Base-by-base conservation (phyloP, 2,888 invertebrate species). In the Himalopsyche tibetana region DNA sequence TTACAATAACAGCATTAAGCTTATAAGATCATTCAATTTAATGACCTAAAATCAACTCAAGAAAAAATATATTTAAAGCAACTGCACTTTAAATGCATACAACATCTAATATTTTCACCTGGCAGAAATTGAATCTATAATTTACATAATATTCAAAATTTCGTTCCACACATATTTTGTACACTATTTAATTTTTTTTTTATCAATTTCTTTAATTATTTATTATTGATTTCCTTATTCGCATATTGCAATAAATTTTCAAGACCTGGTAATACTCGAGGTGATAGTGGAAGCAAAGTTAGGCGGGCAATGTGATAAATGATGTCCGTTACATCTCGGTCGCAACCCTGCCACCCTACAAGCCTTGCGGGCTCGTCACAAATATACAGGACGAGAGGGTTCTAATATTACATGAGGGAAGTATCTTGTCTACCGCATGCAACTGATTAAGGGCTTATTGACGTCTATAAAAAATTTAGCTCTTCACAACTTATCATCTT, bases 381-480 rank as follows among this genome's bases (percentile, higher is more conserved):
- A 63, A 63, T 63, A 63, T 19, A 63, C 63, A 63, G 63, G 63
- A 28, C 63, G 19, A 63, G 63, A 63, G 63, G 19, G 63, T 28
- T 11, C 63, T 19, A 63, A 63, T 63, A 63, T 63, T 63, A 8
- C 63, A 63, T 63, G 63, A 63, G 63, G 63, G 63, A 63, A 63
- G 63, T 63, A 19, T 63, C 63, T 63, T 63, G 63, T 19, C 63
- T 19, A 11, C 19, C 63, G 63, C 8, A 19, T 19, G 63, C 63
- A 19, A 63, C 63, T 63, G 63, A 63, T 63, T 63, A 19, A 63
- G 15, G 19, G 6, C 9, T 63, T 63, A n/a, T 63, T 63, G 56
- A 56, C 56, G n/a, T 63, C 8, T 63, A 4, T 63, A 8, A 63
- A 63, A 19, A 0, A 1, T n/a, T 63, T n/a, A 6, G 56, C n/a